Evolutionary conservation across 2,113 vertebrate species (phyloP), one percentile per base, ranked within the genome.

Genomic region (Egretta garzetta): DNA sequence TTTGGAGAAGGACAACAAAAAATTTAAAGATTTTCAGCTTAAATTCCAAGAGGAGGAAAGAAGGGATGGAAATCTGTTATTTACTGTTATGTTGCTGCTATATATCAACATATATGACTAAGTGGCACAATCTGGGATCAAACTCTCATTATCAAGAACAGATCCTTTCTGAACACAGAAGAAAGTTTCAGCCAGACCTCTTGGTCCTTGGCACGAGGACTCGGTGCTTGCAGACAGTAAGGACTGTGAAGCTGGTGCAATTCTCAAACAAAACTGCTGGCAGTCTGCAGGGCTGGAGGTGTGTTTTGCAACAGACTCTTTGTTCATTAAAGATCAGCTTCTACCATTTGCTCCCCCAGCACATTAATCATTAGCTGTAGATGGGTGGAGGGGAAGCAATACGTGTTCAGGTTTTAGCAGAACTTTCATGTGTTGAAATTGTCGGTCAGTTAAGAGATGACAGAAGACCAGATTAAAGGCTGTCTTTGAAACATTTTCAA

Each of bases 31-130:
- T 90, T 73, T 85, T 90, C 87, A 82, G 32, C 70, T 21, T 76
- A 62, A 91, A 91, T 90, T 70, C 66, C 60, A 71, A 72, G 19
- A 75, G 20, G 10, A 77, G 30, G 47, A 73, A 88, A 58, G 67
- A 70, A 83, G 68, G 56, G 49, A 55, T 39, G 37, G 68, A 89
- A 96, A 93, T 89, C 83, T 96, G 68, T 62, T 95, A 39, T 95
- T 93, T 89, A 86, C 76, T 22, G 9, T 39, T 63, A 35, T 0
- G 1, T 45, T 86, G 21, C 70, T 72, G 60, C 19, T 74, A 0
- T 52, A 5, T 75, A 84, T 20, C 64, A 91, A 94, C 68, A 79
- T 71, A 43, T 8, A 89, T 41, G 22, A 77, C 67, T 86, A 93
- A 80, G 52, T 45, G 71, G 33, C 55, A 92, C 88, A 91, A 67